Conservation (phyloP, 2,113 vertebrate species). For the Dicaeum eximium region DNA sequence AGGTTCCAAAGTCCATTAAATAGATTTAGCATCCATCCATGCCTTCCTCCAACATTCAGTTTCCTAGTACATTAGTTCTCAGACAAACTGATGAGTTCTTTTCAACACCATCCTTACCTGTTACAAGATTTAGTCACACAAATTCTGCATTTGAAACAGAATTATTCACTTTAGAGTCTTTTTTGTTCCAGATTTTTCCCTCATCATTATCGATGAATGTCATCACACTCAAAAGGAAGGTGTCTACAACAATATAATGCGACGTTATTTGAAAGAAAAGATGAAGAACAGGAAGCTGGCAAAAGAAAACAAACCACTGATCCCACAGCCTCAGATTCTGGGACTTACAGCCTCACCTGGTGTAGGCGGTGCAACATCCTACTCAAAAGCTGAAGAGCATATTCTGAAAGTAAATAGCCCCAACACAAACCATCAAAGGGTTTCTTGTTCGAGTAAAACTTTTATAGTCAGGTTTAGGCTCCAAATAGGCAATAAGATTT, state of each 20-base stretch:
- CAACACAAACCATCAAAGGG: background rate
- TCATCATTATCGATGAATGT: constrained; percentile 95
- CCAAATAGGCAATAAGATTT: background rate
- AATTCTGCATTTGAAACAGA: background rate
- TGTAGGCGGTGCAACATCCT: constrained; percentile 82
- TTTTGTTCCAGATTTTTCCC: constrained; percentile 80
- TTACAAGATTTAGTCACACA: background rate
- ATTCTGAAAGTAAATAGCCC: constrained; percentile 84
- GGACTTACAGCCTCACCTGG: constrained; percentile 94
- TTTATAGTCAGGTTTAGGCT: background rate
- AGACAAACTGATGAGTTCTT: background rate
- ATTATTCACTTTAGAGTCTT: background rate
- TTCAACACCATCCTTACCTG: background rate
- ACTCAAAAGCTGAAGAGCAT: constrained; percentile 84
- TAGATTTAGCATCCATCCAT: background rate
- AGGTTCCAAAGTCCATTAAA: background rate
- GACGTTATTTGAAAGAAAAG: constrained; percentile 87
- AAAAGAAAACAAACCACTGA: constrained; percentile 73
- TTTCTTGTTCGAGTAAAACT: background rate
- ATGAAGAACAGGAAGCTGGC: constrained; percentile 70
- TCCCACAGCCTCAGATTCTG: constrained; percentile 86
- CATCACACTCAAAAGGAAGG: constrained; percentile 94
- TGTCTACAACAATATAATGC: constrained; percentile 95
- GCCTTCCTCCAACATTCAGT: background rate
- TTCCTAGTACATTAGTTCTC: background rate